Base-by-base conservation (phyloP, 2,888 invertebrate species). In the Chymomyza amoena region DNA sequence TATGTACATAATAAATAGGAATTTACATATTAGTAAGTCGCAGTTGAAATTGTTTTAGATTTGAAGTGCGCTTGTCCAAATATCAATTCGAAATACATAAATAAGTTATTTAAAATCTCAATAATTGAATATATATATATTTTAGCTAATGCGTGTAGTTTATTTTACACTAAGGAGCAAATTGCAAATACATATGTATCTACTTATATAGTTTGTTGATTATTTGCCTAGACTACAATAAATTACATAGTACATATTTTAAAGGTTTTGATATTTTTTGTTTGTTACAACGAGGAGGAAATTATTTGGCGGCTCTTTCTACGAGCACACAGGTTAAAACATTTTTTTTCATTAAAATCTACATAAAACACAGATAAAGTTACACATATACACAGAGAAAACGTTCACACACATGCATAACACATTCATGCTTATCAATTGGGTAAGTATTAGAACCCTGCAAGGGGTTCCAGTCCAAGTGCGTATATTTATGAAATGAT, bases 181-280 rank as follows among this genome's bases (percentile, higher is more conserved):
- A 85, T 87, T 87, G 82, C 82, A 84, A 79, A 61, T 61, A 39
- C 51, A n/a, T 73, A 69, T 62, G 64, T 68, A 63, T 50, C 32
- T 15, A 32, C 60, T 68, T 63, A 45, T 45, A 61, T 68, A 74
- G 68, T 68, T 80, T 79, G 54, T 76, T 81, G 82, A 77, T 76
- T 77, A 56, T 89, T 89, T 83, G 72, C 79, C 89, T 88, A 88
- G 72, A 76, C 84, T 89, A 82, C 70, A 85, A 89, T 80, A 87
- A 79, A 74, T 87, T 80, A 79, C 67, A 76, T 75, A 32, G 32
- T 32, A 69, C 62, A 68, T 72, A 66, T 68, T 68, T 64, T 75
- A 60, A 62, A 68, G 62, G 73, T 71, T 32, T 78, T 79, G 81
- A 83, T 87, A 78, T 83, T 64, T 73, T 64, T 75, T 73, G 73